These are phyloP conservation scores for Lamprologus callipterus DNA, from an alignment of 2,113 vertebrate genomes.

Conservation along the genomic window DNA sequence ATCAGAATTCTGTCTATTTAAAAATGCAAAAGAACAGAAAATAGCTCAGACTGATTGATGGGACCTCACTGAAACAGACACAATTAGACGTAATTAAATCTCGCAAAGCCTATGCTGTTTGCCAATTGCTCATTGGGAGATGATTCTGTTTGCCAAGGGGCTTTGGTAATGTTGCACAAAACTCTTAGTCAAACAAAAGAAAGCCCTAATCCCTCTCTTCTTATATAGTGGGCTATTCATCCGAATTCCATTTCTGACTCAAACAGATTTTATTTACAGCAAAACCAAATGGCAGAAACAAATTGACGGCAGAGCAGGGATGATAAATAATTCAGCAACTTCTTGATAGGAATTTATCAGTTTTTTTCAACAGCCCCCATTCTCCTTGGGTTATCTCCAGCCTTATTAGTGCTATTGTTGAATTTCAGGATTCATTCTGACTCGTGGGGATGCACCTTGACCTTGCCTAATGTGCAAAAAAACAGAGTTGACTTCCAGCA, in stretches of 20 bases:
- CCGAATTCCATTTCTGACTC: constrained; percentile 34
- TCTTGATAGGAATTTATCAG: constrained; percentile 54
- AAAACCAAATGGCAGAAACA: constrained; percentile 44
- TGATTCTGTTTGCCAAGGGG: constrained; percentile 34
- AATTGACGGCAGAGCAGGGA: constrained; percentile 35
- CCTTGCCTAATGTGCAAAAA: constrained; percentile 48
- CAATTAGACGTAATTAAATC: constrained; percentile 59
- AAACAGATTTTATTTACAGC: constrained; percentile 53
- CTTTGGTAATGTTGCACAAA: constrained; percentile 41
- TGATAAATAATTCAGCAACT: constrained; percentile 57
- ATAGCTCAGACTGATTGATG: constrained; percentile 40
- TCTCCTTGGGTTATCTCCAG: background rate
- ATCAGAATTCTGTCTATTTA: constrained; percentile 26
- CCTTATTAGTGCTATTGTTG: constrained; percentile 35
- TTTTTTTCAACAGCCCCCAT: background rate
- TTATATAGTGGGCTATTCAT: constrained; percentile 10
- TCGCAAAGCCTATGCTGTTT: constrained; percentile 40
- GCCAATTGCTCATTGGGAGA: constrained; percentile 40
- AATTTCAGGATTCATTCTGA: constrained; percentile 10
- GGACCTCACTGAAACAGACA: constrained; percentile 46
- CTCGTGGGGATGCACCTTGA: constrained; percentile 34
- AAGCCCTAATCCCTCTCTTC: constrained; percentile 31
- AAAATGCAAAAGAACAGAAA: constrained; percentile 39
- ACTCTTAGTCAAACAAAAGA: constrained; percentile 27
- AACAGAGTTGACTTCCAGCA: constrained; percentile 14